Evolutionary conservation across 2,113 vertebrate species (phyloP), one percentile per base, ranked within the genome.

Genomic region (Epinephelus fuscoguttatus): DNA sequence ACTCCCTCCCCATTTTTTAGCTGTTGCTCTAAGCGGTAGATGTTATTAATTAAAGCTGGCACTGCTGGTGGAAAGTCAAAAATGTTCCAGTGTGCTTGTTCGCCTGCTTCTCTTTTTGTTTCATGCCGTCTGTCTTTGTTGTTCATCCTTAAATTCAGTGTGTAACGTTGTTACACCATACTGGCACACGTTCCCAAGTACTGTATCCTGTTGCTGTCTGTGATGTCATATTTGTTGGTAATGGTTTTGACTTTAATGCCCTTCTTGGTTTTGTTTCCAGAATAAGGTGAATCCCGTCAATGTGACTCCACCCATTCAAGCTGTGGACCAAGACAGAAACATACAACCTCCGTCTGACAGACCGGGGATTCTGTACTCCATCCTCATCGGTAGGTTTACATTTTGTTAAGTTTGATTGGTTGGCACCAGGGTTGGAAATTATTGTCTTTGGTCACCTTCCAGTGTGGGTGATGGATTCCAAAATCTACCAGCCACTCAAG

Each of bases 271-370:
- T 23, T 71, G 19, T 74, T n/a, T 95, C 75, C 90, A 99, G 98
- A 95, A 85, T 87, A 96, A 81, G 70, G 96, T 97, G 86, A 99
- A 98, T 87, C 98, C 98, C 23, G 94, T 99, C 86, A 96, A 96
- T 78, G 97, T 99, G 91, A 97, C 96, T 13, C 98, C 98, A 69
- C 92, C 95, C 4, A 98, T 99, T 81, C 96, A 97, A 92, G 98
- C 98, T 68, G 95, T 97, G 90, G 98, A 99, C 94, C 98, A 99
- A 86, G 98, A 99, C 90, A 92, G 92, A 64, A 97, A 99, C 91
- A 98, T 99, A 74, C 97, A 98, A 70, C 98, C 98, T 50, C 96
- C 97, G 0, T 97, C 97, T 1, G 97, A 98, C 7, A 95, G 97
- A n/a, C 98, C 98, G 0, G 97, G 97, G 61, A 97, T 99, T 85